Base-by-base conservation (phyloP, 30 jellyfish, hydroid and myxozoan genomes). In the Mastigias papua region DNA sequence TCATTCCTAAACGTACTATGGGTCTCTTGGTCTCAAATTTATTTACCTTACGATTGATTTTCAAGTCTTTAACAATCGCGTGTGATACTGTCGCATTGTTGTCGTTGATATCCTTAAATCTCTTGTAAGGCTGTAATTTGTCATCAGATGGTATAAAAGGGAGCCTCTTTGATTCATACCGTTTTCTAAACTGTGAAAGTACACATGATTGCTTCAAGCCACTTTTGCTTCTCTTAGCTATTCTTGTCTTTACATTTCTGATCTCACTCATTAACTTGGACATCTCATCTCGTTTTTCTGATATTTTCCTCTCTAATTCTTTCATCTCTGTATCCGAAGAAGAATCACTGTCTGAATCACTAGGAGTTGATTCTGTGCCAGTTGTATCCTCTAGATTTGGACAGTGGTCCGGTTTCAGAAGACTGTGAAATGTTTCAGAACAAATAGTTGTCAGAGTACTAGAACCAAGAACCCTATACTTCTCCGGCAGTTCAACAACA, bases 221-320 rank as follows among this genome's bases (percentile, higher is more conserved):
- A n/a, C 26, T 58, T 63, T 63, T 23, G 21, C 42, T 20, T 42
- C 26, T 63, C 37, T 26, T 63, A 63, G 46, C 37, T 63, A 63
- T 63, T 25, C 42, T 63, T 27, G 37, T 42, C 23, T 63, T 63
- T 26, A 63, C 5, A 10, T 63, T 25, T 25, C 20, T 35, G 23
- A 75, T 50, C 29, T 75, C 21, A 21, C 16, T 21, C 23, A 0
- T 51, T 20, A 75, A 62, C 58, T 23, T 19, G 20, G 16, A 48
- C 6, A 3, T 22, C 35, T 75, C 65, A n/a, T 34, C 74, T 30
- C 25, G n/a, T 51, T 75, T 75, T 69, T 75, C 74, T 17, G 27
- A 60, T 8, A 75, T 75, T 50, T 75, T 75, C 32, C 35, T 28
- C 57, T 75, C 86, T 20, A 48, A 69, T 32, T 22, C 71, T 19